phyloP scores from a whole-genome alignment of 2,888 invertebrate species.

The Limnephilus auricula region DNA sequence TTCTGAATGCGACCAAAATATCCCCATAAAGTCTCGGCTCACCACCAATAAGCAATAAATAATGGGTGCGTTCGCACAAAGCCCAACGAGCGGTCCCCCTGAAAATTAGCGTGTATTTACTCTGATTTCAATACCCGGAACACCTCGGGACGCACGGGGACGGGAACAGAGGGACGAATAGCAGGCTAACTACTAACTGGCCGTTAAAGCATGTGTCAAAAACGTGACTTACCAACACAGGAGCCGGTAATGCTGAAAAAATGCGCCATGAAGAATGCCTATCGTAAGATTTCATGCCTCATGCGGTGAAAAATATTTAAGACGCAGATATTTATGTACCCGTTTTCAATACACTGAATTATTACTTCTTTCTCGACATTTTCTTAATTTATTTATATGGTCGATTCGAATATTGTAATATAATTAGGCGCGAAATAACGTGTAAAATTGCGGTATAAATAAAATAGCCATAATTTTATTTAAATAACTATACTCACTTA shows the following conservation, averaged over 20 bases:
- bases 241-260: conserved; percentile 23
- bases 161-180: background rate
- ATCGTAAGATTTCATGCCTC: conserved; percentile 17
- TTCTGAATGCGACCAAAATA: conserved; percentile 53
- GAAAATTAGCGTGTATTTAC: conserved; percentile 60
- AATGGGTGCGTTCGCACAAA: conserved; percentile 52
- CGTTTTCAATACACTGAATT: conserved; percentile 6
- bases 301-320: conserved; percentile 31
- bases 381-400: background rate
- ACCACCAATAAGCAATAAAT: conserved; percentile 50
- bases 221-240: conserved; percentile 41
- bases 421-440: background rate
- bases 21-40: conserved; percentile 47
- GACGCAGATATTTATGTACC: conserved; percentile 3
- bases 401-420: background rate
- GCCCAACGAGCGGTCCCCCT: conserved; percentile 46
- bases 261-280: conserved; percentile 35
- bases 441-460: background rate
- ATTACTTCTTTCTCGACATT: conserved; percentile 3
- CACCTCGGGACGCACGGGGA: conserved; percentile 43
- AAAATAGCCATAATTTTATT: conserved; percentile 2
- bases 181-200: conserved; percentile 14
- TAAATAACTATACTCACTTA: background rate
- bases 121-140: conserved; percentile 55
- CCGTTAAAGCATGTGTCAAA: conserved; percentile 41